Evolutionary conservation across 2,113 vertebrate genomes (phyloP).

Genomic region (Saccopteryx leptura): DNA sequence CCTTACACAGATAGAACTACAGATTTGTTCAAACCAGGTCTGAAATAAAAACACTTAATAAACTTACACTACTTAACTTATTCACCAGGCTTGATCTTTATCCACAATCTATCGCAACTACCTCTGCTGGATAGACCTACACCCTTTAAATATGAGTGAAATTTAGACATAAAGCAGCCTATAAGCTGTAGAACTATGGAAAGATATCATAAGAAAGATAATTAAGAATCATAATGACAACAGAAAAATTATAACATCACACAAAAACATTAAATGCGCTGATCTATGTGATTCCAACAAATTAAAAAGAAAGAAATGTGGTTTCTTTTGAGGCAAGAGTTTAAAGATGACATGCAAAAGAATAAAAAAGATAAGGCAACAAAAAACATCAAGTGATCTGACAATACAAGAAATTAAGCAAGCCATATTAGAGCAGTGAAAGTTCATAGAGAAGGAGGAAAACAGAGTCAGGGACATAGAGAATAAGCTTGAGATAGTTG

Average conservation of each 20-base stretch:
- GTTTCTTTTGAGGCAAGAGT: neutral
- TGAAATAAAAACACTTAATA: slow-evolving; percentile 57
- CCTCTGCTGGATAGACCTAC: neutral
- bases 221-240: neutral
- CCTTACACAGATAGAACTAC: slow-evolving; percentile 71
- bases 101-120: neutral
- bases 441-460: neutral
- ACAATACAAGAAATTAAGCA: neutral
- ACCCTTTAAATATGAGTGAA: neutral
- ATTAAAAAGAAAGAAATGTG: slow-evolving; percentile 48
- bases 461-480: neutral
- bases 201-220: neutral
- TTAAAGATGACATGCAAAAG: neutral
- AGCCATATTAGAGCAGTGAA: neutral
- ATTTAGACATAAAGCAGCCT: neutral
- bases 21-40: slow-evolving; percentile 68
- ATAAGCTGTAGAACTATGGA: neutral
- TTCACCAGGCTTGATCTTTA: neutral
- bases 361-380: neutral
- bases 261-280: neutral
- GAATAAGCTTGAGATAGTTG: neutral
- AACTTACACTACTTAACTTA: slow-evolving; percentile 15
- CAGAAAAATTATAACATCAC: neutral
- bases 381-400: neutral
- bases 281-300: slow-evolving; percentile 10